Base-by-base conservation (phyloP, 1,140 invertebrate genomes). In the Philotrypesis tridentata region DNA sequence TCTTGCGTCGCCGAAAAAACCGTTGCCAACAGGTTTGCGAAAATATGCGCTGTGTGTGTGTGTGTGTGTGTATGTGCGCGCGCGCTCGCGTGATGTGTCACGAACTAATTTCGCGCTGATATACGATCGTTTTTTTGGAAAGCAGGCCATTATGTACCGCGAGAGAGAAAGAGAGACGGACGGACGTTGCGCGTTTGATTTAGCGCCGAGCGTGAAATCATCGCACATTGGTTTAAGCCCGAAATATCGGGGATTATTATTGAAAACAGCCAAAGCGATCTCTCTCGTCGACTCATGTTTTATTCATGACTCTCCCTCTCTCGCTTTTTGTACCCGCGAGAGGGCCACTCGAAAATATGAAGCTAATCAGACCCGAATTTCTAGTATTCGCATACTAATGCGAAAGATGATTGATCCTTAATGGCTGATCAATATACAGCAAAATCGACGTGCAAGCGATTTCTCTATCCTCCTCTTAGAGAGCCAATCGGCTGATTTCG, bases 361-460 rank as follows among this genome's bases (percentile, higher is more conserved):
- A 55, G 48, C 3, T 55, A 55, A 55, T 68, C 25, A 37, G 21
- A 55, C 48, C 48, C 48, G 48, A 6, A 55, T 21, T 55, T 55
- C 48, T 55, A 55, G 21, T 6, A n/a, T 55, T 67, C 21, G 65
- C 76, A 78, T 78, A n/a, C 29, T 79, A 70, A 79, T 79, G 14
- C 48, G 67, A 61, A 71, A 71, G 29, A 80, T 72, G 78, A 71
- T 73, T 40, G 48, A 65, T 80, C 65, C 25, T 27, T 27, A 63
- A 43, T 7, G 33, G 17, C 17, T n/a, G 70, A 63, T 29, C 33
- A 68, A 78, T 43, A 68, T 65, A 48, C 37, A 37, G n/a, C n/a
- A n/a, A n/a, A n/a, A n/a, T n/a, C 17, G 25, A 43, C 33, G 33
- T 37, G 33, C 33, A 37, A n/a, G n/a, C n/a, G n/a, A n/a, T n/a